A percentile compares a stretch with the other conserved stretches of the same genome.
Conservation (phyloP, 2,888 invertebrate genomes). For the Ametastegia equiseti region DNA sequence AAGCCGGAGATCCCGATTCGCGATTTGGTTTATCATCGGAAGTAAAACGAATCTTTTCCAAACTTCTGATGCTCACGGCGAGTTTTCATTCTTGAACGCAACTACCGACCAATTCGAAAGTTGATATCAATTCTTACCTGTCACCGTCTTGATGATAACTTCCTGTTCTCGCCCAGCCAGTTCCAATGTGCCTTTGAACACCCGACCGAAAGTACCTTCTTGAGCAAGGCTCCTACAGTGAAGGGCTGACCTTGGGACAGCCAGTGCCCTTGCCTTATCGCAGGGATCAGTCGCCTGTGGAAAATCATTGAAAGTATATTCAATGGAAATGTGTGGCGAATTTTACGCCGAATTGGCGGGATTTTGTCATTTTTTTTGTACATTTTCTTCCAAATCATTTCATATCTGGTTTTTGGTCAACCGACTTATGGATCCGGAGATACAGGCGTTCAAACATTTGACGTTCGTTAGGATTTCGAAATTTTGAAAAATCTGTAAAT, state of each 20-base stretch:
- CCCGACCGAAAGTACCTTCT: conserved; percentile 93
- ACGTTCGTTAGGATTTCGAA: too few species aligned
- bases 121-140: conserved; percentile 80
- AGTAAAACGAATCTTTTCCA: background rate
- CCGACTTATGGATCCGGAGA: too few species aligned
- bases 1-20: background rate
- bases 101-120: background rate
- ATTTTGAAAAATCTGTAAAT: too few species aligned
- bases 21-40: background rate
- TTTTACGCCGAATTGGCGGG: too few species aligned
- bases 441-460: too few species aligned
- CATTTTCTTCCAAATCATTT: too few species aligned
- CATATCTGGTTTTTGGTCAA: too few species aligned
- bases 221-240: conserved; percentile 81
- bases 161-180: conserved; percentile 82
- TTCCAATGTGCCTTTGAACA: conserved; percentile 87
- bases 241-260: conserved; percentile 81
- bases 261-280: conserved; percentile 81
- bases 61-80: background rate
- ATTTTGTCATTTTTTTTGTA: too few species aligned
- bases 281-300: conserved; percentile 77
- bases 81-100: background rate
- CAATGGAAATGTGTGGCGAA: background rate
- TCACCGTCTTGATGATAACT: conserved; percentile 91
- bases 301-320: background rate